Base-by-base conservation (phyloP, 2,797 vertebrate genomes). In the Leuciscus waleckii region DNA sequence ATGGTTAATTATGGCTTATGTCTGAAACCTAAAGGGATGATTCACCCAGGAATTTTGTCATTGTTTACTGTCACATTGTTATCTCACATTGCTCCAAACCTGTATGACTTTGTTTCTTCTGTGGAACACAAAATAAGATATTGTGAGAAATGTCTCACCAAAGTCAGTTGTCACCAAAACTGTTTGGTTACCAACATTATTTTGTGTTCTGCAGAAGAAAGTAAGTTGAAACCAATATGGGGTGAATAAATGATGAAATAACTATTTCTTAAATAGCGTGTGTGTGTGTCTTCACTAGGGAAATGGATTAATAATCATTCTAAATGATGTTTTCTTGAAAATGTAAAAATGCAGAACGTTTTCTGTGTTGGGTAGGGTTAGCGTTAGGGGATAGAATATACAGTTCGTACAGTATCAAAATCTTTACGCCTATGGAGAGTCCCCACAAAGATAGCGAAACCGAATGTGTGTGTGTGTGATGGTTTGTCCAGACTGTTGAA, bases 401-500 rank as follows among this genome's bases (percentile, higher is more conserved):
- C 46, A 49, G 46, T 49, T 49, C 4, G 16, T 2, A 49, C 4
- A 6, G 46, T 16, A 46, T 1, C 5, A 46, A 16, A 49, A 49
- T 17, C 14, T 49, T 49, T 16, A 49, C 1, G 46, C 14, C 16
- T 17, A 14, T 49, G 46, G 46, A 49, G 46, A 49, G 46, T 49
- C 46, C 46, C 46, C 46, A 16, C 16, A 49, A 49, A 49, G 46
- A 49, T 49, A 2, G 46, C 16, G 16, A 17, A 49, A 17, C 46
- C 16, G 16, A 49, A 6, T 49, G 43, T 46, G 26, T 78, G 29
- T 79, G 56, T 10, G 21, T 61, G 81, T 70, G 67, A 67, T 78
- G 82, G 86, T 26, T 79, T 69, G 69, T 90, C 93, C 94, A 95
- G 94, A 95, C 94, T 93, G 91, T 91, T 93, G 90, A 93, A 92